Percentiles rank a stretch among this genome's conserved stretches.
phyloP scores from a whole-genome alignment of 2,888 invertebrate genomes.

The Temnothorax rugatulus region DNA sequence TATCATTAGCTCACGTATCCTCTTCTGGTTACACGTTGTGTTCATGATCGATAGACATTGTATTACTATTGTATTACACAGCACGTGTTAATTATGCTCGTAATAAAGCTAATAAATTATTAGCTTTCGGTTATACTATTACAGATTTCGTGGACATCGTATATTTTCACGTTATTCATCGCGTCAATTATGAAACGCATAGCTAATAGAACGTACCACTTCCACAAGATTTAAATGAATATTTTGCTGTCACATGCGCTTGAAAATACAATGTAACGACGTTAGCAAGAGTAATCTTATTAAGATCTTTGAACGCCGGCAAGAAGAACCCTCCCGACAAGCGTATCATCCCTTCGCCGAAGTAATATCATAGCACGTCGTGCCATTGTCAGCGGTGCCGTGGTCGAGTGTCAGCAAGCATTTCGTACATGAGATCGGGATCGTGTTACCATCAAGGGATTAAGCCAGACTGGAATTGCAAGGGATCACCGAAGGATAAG shows the following conservation, averaged over 20 bases:
- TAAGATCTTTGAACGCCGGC: not conserved
- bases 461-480: constrained; percentile 76
- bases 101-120: not conserved
- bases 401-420: constrained; percentile 72
- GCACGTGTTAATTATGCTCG: not conserved
- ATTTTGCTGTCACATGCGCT: not conserved
- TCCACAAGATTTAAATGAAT: not conserved
- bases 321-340: not conserved
- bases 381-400: constrained; percentile 62
- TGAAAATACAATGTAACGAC: constrained; percentile 18
- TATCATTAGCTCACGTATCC: constrained; percentile 43
- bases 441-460: constrained; percentile 77
- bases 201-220: not conserved
- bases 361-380: constrained; percentile 62
- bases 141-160: not conserved
- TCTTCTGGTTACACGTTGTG: constrained; percentile 29
- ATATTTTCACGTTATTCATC: not conserved
- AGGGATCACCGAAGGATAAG: constrained; percentile 71
- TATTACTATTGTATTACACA: constrained; percentile 10
- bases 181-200: not conserved
- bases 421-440: constrained; percentile 68
- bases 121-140: not conserved
- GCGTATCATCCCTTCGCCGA: constrained; percentile 47
- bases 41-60: constrained; percentile 28
- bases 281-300: not conserved